These are phyloP conservation scores for Atractosteus spatula DNA, from an alignment of 2,113 vertebrate species.

Conservation along the genomic window DNA sequence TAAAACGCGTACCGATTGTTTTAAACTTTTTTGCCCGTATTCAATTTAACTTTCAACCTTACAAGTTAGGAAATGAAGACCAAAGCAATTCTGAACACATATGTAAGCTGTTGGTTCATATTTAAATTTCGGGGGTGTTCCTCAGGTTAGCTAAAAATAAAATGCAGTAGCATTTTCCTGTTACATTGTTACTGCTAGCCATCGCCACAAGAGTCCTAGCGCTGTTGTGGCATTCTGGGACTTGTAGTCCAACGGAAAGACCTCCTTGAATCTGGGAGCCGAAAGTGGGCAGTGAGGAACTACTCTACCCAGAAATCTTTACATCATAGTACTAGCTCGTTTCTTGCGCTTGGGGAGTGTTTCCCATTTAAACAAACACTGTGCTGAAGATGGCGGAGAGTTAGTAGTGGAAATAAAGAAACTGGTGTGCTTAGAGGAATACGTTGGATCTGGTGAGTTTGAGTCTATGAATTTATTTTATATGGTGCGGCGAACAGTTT, in stretches of 20 bases:
- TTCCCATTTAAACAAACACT: conserved; percentile 80
- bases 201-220: conserved; percentile 44
- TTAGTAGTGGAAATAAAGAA: conserved; percentile 66
- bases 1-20: conserved; percentile 17
- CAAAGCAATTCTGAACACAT: background rate
- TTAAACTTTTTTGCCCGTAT: conserved; percentile 5
- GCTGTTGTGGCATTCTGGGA: conserved; percentile 42
- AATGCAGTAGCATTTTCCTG: conserved; percentile 35
- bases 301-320: conserved; percentile 55
- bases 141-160: conserved; percentile 41
- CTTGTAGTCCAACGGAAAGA: conserved; percentile 58
- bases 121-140: conserved; percentile 27
- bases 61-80: background rate
- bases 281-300: conserved; percentile 19
- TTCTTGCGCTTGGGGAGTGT: conserved; percentile 68
- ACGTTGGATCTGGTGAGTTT: conserved; percentile 65
- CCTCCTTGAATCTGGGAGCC: background rate
- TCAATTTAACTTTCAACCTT: background rate
- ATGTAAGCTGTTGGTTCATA: conserved; percentile 18
- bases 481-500: conserved; percentile 16
- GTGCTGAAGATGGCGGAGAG: conserved; percentile 77
- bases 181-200: conserved; percentile 58
- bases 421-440: conserved; percentile 64
- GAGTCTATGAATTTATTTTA: background rate
- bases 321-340: conserved; percentile 65